Percentiles rank a stretch among this genome's conserved stretches.
Evolutionary conservation across 2,797 vertebrate species (phyloP).

Genomic region (Cheirogaleus major): DNA sequence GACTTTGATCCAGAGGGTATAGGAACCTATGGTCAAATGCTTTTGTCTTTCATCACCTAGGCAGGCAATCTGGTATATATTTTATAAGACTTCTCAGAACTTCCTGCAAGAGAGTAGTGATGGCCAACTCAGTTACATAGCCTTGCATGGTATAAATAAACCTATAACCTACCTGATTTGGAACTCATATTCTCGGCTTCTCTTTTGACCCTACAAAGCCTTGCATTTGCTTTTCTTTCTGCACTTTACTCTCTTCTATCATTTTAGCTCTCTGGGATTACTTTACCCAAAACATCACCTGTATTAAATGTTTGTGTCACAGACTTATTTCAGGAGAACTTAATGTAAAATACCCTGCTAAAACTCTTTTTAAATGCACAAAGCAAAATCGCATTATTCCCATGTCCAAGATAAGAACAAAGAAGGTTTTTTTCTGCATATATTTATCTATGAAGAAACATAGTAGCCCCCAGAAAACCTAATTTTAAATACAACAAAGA

Average conservation of each 20-base stretch:
- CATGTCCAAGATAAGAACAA: neutral
- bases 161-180: neutral
- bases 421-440: neutral
- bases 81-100: neutral
- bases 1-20: neutral
- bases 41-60: neutral
- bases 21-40: neutral
- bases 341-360: neutral
- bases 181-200: neutral
- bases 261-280: neutral
- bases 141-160: neutral
- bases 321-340: neutral
- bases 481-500: slow-evolving; percentile 57
- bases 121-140: neutral
- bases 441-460: slow-evolving; percentile 53
- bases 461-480: neutral
- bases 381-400: neutral
- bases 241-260: neutral
- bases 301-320: neutral
- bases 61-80: neutral
- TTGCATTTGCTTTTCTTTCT: neutral
- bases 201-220: neutral
- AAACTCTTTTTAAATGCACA: neutral
- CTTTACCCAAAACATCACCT: neutral
- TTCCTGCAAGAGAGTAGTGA: neutral